Evolutionary conservation across 2,113 vertebrate genomes (phyloP), one percentile per base, ranked within the genome.

Genomic region (Gymnarchus niloticus): DNA sequence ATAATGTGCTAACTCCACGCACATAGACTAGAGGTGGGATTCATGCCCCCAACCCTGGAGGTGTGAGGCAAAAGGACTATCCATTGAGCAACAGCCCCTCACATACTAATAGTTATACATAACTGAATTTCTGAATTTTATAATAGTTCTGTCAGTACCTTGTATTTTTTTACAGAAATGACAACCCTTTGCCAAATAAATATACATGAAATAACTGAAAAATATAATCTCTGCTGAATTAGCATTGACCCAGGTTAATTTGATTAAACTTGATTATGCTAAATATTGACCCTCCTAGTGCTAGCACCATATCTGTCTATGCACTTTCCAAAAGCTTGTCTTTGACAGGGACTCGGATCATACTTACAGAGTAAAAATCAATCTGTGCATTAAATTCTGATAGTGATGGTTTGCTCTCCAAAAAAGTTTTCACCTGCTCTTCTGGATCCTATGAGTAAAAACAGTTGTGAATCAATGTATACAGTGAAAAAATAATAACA

Each of bases 321-420:
- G 12, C 14, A 19, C 41, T 33, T 73, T 41, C 28, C 12, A 69
- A 65, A 10, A 73, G 33, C 33, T 73, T 41, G 17, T 41, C 33
- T 37, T 77, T 14, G 1, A n/a, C 21, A 77, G 21, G 44, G 44
- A 41, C 37, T 56, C 23, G 41, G 73, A 44, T 8, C 25, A 89
- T 89, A 93, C 96, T 94, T 93, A 97, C 96, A 25, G 94, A 94
- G 91, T 96, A 96, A 83, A 89, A 90, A 33, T 85, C 90, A 80
- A 97, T 94, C 88, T 96, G 94, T 86, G 88, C 84, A 88, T 92
- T 93, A 92, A 96, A 96, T 90, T 96, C 95, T 4, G 92, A 88
- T 69, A 94, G 91, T 1, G 93, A 93, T 78, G 95, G 95, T 19
- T 92, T 89, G 44, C 91, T 90, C 86, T 93, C 93, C 77, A 95